Evolutionary conservation across 1,140 invertebrate genomes (phyloP).

Genomic region (Acyrthosiphon pisum): DNA sequence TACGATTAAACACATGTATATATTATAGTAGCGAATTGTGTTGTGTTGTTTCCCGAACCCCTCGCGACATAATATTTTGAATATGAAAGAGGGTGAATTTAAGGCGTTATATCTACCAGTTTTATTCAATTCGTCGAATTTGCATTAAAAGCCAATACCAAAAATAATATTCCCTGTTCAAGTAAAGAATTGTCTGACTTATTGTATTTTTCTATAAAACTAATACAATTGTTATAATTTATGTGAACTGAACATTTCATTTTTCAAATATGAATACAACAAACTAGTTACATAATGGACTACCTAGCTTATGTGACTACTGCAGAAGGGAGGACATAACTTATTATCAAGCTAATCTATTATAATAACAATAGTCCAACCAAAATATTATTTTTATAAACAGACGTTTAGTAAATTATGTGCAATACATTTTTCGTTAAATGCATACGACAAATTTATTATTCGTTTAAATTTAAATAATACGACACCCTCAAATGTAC

Average conservation of each 20-base stretch:
- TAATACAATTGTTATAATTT: slow-evolving; percentile 1
- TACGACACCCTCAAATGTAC: not conserved
- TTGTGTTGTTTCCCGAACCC: not conserved
- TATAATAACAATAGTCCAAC: not conserved
- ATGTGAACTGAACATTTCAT: not conserved
- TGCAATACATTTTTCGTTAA: not conserved
- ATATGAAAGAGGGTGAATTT: slow-evolving; percentile 24
- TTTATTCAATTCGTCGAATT: slow-evolving; percentile 30
- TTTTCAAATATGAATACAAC: not conserved
- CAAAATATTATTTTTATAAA: not conserved
- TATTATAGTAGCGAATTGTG: not conserved
- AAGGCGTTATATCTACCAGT: not conserved
- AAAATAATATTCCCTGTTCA: slow-evolving; percentile 20
- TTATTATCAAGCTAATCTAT: not conserved
- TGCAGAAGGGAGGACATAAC: not conserved
- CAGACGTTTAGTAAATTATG: not conserved
- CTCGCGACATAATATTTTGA: slow-evolving; percentile 36
- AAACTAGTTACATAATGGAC: not conserved
- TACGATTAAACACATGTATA: slow-evolving; percentile 19
- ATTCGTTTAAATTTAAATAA: slow-evolving; percentile 3
- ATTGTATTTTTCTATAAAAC: slow-evolving; percentile 11
- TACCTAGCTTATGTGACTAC: not conserved
- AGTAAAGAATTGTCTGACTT: not conserved
- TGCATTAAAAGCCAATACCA: not conserved
- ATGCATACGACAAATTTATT: not conserved